Percentiles rank a stretch among this genome's conserved stretches.
Conservation (phyloP, 2,797 vertebrate genomes). For the Nyctalus aviator region DNA sequence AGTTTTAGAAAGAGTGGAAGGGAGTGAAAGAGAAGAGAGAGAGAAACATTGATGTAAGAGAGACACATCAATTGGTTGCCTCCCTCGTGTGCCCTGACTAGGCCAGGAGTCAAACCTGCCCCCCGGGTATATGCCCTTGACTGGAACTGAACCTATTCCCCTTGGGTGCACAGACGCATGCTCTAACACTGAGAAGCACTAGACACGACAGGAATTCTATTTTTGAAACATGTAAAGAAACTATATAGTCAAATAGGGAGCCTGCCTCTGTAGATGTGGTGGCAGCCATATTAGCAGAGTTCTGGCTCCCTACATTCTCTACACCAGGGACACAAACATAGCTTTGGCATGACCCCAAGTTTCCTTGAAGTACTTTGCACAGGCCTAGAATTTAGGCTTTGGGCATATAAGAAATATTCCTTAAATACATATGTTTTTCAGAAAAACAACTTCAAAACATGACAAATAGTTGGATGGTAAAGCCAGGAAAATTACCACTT, state of each 20-base stretch:
- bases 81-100: no score
- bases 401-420: slow-evolving; percentile 39
- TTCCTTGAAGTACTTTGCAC: slow-evolving; percentile 51
- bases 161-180: no score
- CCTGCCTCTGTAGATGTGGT: not conserved
- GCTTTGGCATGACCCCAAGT: slow-evolving; percentile 43
- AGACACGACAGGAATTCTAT: not conserved
- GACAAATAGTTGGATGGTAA: slow-evolving; percentile 54
- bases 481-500: slow-evolving; percentile 64
- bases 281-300: not conserved
- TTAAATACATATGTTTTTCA: slow-evolving; percentile 60
- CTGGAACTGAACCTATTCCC: no score
- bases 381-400: slow-evolving; percentile 62
- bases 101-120: no score
- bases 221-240: slow-evolving; percentile 53
- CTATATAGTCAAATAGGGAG: not conserved
- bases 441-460: slow-evolving; percentile 68
- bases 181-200: no score
- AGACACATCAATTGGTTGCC: no score
- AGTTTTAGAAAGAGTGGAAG: no score
- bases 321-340: not conserved
- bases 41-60: no score
- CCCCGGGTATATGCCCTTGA: no score
- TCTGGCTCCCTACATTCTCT: not conserved
- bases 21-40: no score